Percentiles rank a stretch among this genome's conserved stretches.
Evolutionary conservation across 2,113 vertebrate species (phyloP).

Genomic region (Isichthys henryi): DNA sequence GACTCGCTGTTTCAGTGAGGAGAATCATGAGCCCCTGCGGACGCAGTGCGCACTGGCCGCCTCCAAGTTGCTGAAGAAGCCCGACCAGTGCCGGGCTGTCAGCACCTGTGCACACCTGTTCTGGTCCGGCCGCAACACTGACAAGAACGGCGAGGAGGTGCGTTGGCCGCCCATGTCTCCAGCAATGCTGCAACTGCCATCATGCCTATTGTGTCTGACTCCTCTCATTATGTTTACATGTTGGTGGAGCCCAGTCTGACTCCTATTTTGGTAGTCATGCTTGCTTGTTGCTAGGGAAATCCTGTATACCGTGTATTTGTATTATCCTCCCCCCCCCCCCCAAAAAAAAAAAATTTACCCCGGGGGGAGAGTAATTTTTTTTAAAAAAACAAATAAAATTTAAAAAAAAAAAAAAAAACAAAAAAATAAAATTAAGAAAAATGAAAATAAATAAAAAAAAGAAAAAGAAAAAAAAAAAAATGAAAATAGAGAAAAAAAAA

Average conservation of each 20-base stretch:
- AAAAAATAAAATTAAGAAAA: no score
- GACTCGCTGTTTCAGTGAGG: constrained; percentile 93
- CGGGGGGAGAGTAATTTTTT: no score
- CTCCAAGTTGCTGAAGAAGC: constrained; percentile 95
- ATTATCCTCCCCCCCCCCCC: not conserved
- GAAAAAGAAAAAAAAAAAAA: no score
- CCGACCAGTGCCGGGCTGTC: constrained; percentile 91
- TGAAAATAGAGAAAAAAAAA: no score
- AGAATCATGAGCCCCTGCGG: constrained; percentile 92
- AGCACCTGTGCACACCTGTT: constrained; percentile 96
- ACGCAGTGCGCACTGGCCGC: constrained; percentile 94
- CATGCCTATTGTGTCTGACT: not conserved
- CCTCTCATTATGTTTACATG: not conserved
- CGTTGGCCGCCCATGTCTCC: not conserved
- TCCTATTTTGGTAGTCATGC: not conserved
- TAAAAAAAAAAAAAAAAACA: no score
- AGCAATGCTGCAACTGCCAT: not conserved
- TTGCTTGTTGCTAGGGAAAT: not conserved
- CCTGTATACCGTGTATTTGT: not conserved
- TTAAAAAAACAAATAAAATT: no score
- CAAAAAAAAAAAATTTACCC: no score
- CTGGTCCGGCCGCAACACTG: constrained; percentile 92
- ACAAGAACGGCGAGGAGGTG: constrained; percentile 92
- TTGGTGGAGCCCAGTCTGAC: not conserved
- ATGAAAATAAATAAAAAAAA: no score